Percentiles rank a stretch among this genome's conserved stretches.
Conservation (phyloP, 2,888 invertebrate genomes). For the Amblyjoppa fuscipennis region DNA sequence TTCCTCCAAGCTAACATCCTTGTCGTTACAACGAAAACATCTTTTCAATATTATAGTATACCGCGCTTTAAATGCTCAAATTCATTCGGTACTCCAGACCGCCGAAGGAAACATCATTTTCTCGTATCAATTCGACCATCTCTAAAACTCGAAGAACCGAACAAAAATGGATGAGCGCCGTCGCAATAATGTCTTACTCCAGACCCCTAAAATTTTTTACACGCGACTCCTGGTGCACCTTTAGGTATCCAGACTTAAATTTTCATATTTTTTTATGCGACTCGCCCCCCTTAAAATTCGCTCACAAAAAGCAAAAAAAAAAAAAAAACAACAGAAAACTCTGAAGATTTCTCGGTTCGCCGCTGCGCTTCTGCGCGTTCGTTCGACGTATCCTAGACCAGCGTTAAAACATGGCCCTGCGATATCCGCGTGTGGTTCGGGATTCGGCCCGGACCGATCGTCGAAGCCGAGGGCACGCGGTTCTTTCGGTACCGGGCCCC, state of each 20-base stretch:
- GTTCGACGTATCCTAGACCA: background rate
- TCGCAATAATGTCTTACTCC: too few species aligned
- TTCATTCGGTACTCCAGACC: too few species aligned
- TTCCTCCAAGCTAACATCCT: too few species aligned
- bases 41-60: too few species aligned
- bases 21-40: too few species aligned
- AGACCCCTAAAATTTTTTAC: too few species aligned
- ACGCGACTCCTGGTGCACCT: too few species aligned
- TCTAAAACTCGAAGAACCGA: too few species aligned
- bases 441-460: constrained; percentile 45
- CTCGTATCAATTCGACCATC: too few species aligned
- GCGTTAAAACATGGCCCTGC: constrained; percentile 3
- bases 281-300: background rate
- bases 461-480: constrained; percentile 15
- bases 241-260: background rate
- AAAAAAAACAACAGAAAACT: background rate
- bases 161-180: too few species aligned
- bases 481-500: background rate
- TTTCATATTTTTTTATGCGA: background rate
- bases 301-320: background rate
- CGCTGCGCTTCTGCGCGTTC: background rate
- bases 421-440: constrained; percentile 30
- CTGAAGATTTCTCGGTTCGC: background rate
- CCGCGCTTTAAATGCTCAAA: too few species aligned
- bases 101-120: too few species aligned